Evolutionary conservation across 2,888 invertebrate genomes (phyloP), one percentile per base, ranked within the genome.

Genomic region (Eristalis tenax): DNA sequence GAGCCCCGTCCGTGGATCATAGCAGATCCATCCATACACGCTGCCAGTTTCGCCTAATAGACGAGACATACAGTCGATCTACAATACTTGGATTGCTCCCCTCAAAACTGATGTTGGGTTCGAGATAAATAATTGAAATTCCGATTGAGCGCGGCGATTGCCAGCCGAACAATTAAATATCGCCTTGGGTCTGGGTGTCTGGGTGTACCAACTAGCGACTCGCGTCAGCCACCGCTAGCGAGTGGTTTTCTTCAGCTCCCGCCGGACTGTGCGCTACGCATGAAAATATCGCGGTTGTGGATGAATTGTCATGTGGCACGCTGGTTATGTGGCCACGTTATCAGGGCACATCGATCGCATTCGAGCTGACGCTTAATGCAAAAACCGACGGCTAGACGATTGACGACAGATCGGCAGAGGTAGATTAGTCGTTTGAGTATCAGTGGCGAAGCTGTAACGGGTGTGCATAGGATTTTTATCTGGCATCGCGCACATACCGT

Each of bases 311-410:
- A 87, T 83, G 83, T 80, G 83, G 83, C 79, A 83, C 87, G 79
- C 71, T 83, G 78, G 79, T 56, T 75, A 76, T 57, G 83, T 79
- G 73, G 68, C 68, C 26, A 75, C 68, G 23, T 79, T 87, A 87
- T 87, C 87, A 65, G 63, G 59, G 83, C 87, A 87, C 87, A 87
- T 83, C 83, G 87, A 87, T 87, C 87, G 87, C 73, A 68, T 83
- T 87, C 79, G 59, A 43, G 68, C 83, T 83, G 87, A 87, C 87
- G 79, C 83, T 83, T 83, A 76, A 87, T 87, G 87, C 87, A 87
- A 87, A 87, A 87, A 87, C 83, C 87, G 83, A 80, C 79, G 87
- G 83, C 87, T 83, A 87, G 87, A 83, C 83, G 83, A 87, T 83
- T 79, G 87, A 87, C 83, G 87, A 87, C 83, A 87, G 87, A 87